Evolutionary conservation across 2,797 vertebrate genomes (phyloP).

Genomic region (Takifugu ocellatus): DNA sequence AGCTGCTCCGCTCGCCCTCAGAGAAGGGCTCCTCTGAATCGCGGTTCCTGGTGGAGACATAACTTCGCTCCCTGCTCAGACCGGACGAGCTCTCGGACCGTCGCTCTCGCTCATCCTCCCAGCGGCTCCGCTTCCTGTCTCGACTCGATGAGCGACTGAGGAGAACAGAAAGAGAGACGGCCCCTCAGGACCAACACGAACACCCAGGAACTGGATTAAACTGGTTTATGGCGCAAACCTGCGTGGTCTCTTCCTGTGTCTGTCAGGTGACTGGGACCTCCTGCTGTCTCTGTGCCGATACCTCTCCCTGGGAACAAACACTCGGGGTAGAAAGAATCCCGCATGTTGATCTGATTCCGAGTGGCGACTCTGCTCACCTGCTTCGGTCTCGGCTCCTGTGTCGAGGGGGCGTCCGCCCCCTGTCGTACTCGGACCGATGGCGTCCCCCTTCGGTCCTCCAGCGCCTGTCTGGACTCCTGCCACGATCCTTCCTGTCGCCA

Average conservation of each 20-base stretch:
- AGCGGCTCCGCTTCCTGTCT: constrained; percentile 87
- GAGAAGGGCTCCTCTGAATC: constrained; percentile 77
- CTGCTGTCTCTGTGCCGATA: constrained; percentile 87
- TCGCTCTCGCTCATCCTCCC: constrained; percentile 82
- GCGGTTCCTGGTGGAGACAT: constrained; percentile 75
- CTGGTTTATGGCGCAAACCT: constrained; percentile 67
- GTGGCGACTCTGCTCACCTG: constrained; percentile 68
- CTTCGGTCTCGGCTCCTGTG: constrained; percentile 87
- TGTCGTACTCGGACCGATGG: constrained; percentile 83
- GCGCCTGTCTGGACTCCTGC: constrained; percentile 82
- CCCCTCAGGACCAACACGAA: not conserved
- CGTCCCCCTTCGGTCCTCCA: constrained; percentile 80
- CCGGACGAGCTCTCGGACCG: constrained; percentile 76
- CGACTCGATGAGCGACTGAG: constrained; percentile 84
- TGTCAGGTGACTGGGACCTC: constrained; percentile 84
- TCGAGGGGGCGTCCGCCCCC: constrained; percentile 79
- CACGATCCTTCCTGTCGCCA: constrained; percentile 83
- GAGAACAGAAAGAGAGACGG: not conserved
- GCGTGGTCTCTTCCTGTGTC: constrained; percentile 84
- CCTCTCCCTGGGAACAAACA: constrained; percentile 74
- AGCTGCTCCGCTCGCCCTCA: constrained; percentile 58
- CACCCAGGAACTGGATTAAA: not conserved
- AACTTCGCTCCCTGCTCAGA: constrained; percentile 79
- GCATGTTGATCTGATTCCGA: not conserved
- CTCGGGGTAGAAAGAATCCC: rapidly evolving